Percentiles rank a stretch among this genome's conserved stretches.
phyloP scores from a whole-genome alignment of 2,888 invertebrate species.

The Eilema depressum region DNA sequence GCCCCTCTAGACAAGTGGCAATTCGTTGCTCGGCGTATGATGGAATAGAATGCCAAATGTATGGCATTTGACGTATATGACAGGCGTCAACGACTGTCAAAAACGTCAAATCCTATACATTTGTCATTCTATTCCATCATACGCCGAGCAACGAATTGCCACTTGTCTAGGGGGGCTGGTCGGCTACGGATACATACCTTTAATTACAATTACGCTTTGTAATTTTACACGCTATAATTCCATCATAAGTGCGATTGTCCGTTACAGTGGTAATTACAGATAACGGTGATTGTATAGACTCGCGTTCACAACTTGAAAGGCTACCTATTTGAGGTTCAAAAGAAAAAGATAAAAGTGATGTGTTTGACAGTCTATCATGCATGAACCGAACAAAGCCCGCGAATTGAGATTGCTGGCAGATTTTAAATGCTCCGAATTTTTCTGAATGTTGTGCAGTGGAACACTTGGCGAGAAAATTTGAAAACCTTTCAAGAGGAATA shows the following conservation, averaged over 20 bases:
- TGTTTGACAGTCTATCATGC: constrained; percentile 43
- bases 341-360: not conserved
- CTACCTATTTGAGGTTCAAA: not conserved
- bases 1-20: too few relatives aligned
- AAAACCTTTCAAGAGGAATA: constrained; percentile 65
- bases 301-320: not conserved
- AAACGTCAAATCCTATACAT: too few relatives aligned
- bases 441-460: constrained; percentile 48
- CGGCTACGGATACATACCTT: too few relatives aligned
- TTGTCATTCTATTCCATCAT: too few relatives aligned
- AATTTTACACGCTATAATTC: constrained; percentile 26
- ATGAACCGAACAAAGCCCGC: constrained; percentile 62
- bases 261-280: not conserved
- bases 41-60: too few relatives aligned
- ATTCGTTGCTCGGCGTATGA: too few relatives aligned
- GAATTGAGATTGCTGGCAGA: constrained; percentile 68
- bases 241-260: constrained; percentile 36
- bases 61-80: too few relatives aligned
- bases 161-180: too few relatives aligned
- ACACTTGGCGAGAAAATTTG: constrained; percentile 66
- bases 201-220: constrained; percentile 38
- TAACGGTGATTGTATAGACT: too few relatives aligned
- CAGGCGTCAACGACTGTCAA: too few relatives aligned
- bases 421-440: constrained; percentile 69
- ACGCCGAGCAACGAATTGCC: too few relatives aligned